These are phyloP conservation scores for Tineola bisselliella DNA, from an alignment of 2,888 invertebrate species.

Conservation along the genomic window DNA sequence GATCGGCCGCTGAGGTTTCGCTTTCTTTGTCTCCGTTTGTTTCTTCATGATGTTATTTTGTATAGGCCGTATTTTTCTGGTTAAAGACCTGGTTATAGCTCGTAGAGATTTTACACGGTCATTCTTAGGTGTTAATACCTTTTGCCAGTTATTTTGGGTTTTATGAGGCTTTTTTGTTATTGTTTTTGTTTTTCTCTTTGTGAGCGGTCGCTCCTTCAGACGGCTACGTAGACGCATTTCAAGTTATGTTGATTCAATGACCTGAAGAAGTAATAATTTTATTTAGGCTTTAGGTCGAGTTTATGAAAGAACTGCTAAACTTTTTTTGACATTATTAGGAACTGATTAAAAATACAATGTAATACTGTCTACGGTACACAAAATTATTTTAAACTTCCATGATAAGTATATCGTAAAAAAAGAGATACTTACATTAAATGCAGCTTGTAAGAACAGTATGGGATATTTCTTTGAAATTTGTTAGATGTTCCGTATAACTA, in stretches of 20 bases:
- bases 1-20: conserved; percentile 48
- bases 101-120: background rate
- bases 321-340: no score
- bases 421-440: conserved; percentile 42
- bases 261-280: conserved; percentile 27
- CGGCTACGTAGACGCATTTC: conserved; percentile 77
- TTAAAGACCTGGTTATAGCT: background rate
- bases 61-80: conserved; percentile 40
- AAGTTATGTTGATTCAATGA: conserved; percentile 36
- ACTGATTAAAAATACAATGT: conserved; percentile 19
- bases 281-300: no score
- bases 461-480: no score
- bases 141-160: background rate
- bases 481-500: no score
- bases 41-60: conserved; percentile 58
- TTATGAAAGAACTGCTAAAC: no score
- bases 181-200: conserved; percentile 22
- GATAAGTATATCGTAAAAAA: no score
- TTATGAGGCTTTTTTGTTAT: conserved; percentile 34
- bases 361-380: background rate
- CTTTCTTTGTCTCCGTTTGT: conserved; percentile 29
- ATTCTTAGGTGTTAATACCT: conserved; percentile 4
- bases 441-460: background rate
- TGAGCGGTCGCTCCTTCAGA: conserved; percentile 69
- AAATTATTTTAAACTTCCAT: no score